A percentile compares a stretch with the other conserved stretches of the same genome.
phyloP scores from a whole-genome alignment of 2,888 invertebrate species.

The Alloscopus bannaensis region DNA sequence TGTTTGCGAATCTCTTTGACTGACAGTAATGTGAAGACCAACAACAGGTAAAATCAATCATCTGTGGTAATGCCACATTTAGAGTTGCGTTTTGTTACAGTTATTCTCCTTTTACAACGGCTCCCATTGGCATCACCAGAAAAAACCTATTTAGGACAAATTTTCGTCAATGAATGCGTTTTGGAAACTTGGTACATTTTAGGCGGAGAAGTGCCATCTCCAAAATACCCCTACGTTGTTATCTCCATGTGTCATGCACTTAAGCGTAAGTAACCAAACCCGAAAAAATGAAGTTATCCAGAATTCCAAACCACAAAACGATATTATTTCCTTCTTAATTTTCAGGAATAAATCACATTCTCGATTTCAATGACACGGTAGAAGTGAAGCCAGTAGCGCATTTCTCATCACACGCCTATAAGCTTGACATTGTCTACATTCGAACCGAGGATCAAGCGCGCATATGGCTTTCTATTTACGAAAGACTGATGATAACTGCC shows the following conservation, averaged over 20 bases:
- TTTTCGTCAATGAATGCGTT: slow-evolving; percentile 17
- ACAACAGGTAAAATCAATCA: too few relatives aligned
- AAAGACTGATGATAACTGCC: neutral
- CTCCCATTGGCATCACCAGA: too few relatives aligned
- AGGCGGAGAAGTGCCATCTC: neutral
- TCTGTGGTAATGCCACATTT: too few relatives aligned
- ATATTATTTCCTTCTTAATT: neutral
- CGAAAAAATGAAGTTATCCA: neutral
- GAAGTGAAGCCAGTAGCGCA: slow-evolving; percentile 9
- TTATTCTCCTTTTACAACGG: too few relatives aligned
- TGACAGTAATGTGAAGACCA: too few relatives aligned
- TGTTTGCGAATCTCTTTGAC: too few relatives aligned
- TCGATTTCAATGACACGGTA: neutral
- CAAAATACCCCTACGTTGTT: neutral
- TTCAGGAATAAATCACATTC: neutral
- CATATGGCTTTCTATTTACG: neutral
- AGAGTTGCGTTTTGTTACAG: too few relatives aligned
- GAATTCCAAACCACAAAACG: too few relatives aligned
- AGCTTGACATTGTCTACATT: neutral
- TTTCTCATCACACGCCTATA: neutral
- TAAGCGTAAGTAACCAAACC: neutral
- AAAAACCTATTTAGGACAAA: neutral
- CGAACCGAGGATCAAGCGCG: neutral
- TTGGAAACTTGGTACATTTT: slow-evolving; percentile 6
- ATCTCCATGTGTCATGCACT: slow-evolving; percentile 16